Conservation (phyloP, 2,113 vertebrate genomes). For the Junco hyemalis region DNA sequence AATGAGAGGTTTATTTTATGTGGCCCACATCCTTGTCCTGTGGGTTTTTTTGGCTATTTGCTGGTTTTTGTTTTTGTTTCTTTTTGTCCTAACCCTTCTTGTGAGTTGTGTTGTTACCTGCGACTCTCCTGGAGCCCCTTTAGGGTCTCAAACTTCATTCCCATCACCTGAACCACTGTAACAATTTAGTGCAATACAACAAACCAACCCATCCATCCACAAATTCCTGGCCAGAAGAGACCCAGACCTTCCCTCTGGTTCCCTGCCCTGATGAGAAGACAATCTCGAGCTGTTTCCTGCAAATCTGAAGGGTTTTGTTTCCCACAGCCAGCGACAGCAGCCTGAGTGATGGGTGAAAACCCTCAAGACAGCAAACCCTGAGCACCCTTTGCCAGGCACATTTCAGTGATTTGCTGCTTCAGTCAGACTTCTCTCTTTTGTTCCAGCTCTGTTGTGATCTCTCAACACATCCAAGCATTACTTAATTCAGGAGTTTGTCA, state of each 20-base stretch:
- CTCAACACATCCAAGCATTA: not conserved
- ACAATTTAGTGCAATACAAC: too few relatives aligned
- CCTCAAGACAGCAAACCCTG: not conserved
- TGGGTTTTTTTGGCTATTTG: too few relatives aligned
- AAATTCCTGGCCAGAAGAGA: not conserved
- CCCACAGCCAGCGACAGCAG: not conserved
- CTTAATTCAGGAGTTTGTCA: constrained; percentile 21
- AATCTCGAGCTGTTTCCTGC: not conserved
- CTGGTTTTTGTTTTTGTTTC: too few relatives aligned
- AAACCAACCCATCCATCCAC: accelerated
- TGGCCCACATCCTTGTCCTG: too few relatives aligned
- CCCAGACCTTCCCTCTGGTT: not conserved
- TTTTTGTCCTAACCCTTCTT: too few relatives aligned
- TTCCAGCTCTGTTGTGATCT: constrained; percentile 36
- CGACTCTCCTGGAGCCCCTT: too few relatives aligned
- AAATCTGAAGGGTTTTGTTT: not conserved
- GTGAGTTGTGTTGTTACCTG: too few relatives aligned
- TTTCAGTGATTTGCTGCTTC: not conserved
- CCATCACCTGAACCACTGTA: not conserved
- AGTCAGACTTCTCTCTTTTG: constrained; percentile 5
- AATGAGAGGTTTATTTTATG: too few relatives aligned
- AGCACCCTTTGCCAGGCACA: not conserved
- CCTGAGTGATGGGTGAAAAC: not conserved
- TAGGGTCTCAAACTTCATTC: too few relatives aligned
- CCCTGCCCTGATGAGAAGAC: not conserved